Evolutionary conservation across 2,888 invertebrate species (phyloP).

Genomic region (Celastrina argiolus): DNA sequence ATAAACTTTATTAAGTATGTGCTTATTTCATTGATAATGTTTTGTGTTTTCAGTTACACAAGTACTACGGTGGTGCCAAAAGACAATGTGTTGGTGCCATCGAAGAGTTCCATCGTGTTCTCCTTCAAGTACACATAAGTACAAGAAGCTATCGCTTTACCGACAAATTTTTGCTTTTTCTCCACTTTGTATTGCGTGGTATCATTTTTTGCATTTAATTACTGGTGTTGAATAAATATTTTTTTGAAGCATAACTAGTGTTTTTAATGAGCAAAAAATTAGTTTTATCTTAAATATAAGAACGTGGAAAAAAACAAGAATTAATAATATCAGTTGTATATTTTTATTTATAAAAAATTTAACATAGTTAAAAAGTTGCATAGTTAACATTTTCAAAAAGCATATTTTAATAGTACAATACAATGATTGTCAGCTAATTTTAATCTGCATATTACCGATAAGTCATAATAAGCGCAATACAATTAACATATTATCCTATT

Average conservation of each 20-base stretch:
- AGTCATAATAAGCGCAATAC: not conserved
- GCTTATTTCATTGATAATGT: not conserved
- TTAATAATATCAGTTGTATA: constrained; percentile 31
- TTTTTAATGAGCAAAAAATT: too few species aligned
- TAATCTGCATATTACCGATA: not conserved
- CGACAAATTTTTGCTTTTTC: not conserved
- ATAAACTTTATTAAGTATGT: constrained; percentile 18
- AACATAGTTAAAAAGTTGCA: constrained; percentile 41
- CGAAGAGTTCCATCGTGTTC: constrained; percentile 81
- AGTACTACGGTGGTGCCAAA: constrained; percentile 55
- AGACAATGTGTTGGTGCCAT: constrained; percentile 76
- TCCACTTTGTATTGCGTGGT: constrained; percentile 12
- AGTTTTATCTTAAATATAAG: not conserved
- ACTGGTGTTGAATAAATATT: constrained; percentile 24
- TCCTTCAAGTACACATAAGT: constrained; percentile 80
- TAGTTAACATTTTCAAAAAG: constrained; percentile 61
- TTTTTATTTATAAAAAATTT: constrained; percentile 50
- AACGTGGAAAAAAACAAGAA: constrained; percentile 28
- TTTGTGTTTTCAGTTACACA: constrained; percentile 72
- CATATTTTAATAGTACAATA: constrained; percentile 37
- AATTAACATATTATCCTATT: not conserved
- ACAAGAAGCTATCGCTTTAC: too few species aligned
- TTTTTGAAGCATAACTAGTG: constrained; percentile 14
- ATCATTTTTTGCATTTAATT: constrained; percentile 44
- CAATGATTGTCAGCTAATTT: not conserved